phyloP scores from a whole-genome alignment of 2,888 invertebrate species.

The Hyposoter dolosus region DNA sequence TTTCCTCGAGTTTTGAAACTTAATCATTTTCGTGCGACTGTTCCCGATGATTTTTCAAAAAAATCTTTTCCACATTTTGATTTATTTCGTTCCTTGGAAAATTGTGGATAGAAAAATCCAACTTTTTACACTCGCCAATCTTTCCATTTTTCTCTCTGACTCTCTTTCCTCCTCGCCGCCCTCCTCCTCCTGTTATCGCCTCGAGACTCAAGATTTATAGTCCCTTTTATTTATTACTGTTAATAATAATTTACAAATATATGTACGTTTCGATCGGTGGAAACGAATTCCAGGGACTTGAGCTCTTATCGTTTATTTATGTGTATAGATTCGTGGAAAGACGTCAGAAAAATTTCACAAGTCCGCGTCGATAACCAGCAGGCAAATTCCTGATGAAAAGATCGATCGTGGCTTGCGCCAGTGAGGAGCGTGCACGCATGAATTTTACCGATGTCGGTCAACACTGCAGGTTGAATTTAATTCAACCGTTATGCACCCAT shows the following conservation, averaged over 20 bases:
- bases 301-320: slow-evolving; percentile 42
- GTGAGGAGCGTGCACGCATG: not conserved
- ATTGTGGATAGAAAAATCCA: not conserved
- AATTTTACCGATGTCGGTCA: not conserved
- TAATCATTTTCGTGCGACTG: not conserved
- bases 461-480: not conserved
- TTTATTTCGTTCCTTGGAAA: not conserved
- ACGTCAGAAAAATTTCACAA: slow-evolving; percentile 12
- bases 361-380: not conserved
- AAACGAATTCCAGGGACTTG: slow-evolving; percentile 2
- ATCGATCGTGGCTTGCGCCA: slow-evolving; percentile 21
- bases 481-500: not conserved
- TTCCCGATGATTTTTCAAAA: not conserved
- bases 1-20: not conserved
- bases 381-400: slow-evolving; percentile 6
- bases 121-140: not conserved
- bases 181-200: slow-evolving; percentile 19
- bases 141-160: not conserved
- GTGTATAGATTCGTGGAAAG: not conserved
- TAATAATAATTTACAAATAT: slow-evolving; percentile 27
- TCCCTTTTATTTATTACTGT: not conserved
- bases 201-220: slow-evolving; percentile 33
- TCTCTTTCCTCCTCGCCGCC: not conserved
- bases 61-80: not conserved
- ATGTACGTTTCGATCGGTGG: not conserved